A percentile compares a stretch with the other conserved stretches of the same genome.
These are phyloP conservation scores for Rhaphigaster nebulosa DNA, from an alignment of 2,888 invertebrate genomes.

Conservation along the genomic window DNA sequence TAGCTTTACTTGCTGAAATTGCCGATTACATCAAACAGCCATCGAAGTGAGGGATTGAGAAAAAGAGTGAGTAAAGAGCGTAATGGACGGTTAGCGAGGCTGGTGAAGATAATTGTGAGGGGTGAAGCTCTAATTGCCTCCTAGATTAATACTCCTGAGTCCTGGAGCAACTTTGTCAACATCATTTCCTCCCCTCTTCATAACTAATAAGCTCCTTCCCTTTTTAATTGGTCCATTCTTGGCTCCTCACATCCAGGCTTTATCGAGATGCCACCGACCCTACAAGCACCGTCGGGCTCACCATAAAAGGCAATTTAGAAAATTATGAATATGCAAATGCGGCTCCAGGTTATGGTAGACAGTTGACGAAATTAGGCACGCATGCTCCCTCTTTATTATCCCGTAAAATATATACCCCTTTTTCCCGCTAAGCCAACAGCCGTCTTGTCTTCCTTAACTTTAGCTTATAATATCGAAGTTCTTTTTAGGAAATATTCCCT, in stretches of 20 bases:
- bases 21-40: neutral
- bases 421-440: neutral
- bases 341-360: neutral
- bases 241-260: too few relatives aligned
- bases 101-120: neutral
- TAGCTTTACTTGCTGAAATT: neutral
- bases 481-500: neutral
- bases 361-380: neutral
- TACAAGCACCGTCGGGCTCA: neutral
- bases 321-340: constrained; percentile 8
- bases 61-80: neutral
- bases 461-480: neutral
- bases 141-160: neutral
- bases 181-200: neutral
- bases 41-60: neutral
- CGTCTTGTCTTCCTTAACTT: neutral
- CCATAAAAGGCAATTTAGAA: neutral
- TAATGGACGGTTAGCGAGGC: neutral
- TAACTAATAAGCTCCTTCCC: neutral
- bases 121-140: neutral
- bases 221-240: constrained; percentile 15
- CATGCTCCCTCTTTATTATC: neutral
- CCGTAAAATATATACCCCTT: neutral
- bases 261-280: neutral
- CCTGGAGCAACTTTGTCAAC: neutral